A percentile compares a stretch with the other conserved stretches of the same genome.
phyloP scores from a whole-genome alignment of 2,797 vertebrate genomes.

The Paratrypauchen microcephalus region DNA sequence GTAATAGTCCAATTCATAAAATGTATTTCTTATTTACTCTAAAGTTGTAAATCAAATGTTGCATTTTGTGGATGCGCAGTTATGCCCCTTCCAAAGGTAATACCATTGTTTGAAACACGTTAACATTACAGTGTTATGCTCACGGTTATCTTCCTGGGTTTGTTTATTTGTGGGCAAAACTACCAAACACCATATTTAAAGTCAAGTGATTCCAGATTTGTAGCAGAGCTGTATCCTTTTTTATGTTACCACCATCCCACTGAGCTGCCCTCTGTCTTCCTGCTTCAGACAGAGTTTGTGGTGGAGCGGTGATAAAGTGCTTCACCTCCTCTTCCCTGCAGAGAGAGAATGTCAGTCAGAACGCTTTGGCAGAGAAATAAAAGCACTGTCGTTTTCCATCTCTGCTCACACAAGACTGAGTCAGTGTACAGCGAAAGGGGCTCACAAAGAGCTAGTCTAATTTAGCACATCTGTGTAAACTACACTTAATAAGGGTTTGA shows the following conservation, averaged over 20 bases:
- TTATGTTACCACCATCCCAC: constrained; percentile 8
- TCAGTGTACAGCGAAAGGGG: constrained; percentile 16
- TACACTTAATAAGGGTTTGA: neutral
- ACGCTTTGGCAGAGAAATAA: constrained; percentile 36
- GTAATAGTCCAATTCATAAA: neutral
- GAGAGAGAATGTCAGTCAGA: constrained; percentile 43
- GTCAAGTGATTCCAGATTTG: constrained; percentile 12
- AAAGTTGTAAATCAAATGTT: neutral
- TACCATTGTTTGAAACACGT: neutral
- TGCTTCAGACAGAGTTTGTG: constrained; percentile 37
- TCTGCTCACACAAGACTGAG: constrained; percentile 9
- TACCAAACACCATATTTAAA: constrained; percentile 12
- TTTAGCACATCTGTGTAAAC: neutral
- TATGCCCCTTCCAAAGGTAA: neutral
- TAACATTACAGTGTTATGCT: neutral
- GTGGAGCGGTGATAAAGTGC: constrained; percentile 33
- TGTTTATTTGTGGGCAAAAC: constrained; percentile 8
- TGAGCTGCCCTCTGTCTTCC: constrained; percentile 19
- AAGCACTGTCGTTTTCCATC: constrained; percentile 7
- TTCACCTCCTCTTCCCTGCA: constrained; percentile 33
- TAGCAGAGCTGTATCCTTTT: constrained; percentile 16
- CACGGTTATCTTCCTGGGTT: neutral
- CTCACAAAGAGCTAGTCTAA: neutral
- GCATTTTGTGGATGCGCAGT: neutral
- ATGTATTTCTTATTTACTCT: neutral